These are phyloP conservation scores for Phaetusa simplex DNA, from an alignment of 2,113 vertebrate species.

Conservation along the genomic window DNA sequence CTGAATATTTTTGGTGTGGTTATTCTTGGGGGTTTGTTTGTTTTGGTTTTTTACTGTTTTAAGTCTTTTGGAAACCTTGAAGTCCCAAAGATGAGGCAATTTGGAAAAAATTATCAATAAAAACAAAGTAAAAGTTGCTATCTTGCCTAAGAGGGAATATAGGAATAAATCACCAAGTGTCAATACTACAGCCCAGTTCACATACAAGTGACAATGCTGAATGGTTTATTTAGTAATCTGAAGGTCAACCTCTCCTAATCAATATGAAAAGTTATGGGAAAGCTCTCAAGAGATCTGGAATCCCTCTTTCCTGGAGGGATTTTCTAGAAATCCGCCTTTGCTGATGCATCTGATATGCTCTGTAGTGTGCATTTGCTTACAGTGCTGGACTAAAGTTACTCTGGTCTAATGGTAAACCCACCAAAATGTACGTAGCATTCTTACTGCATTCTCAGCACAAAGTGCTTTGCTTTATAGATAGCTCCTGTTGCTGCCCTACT, in stretches of 20 bases:
- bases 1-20: not conserved
- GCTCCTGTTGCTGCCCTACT: not conserved
- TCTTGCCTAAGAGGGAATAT: not conserved
- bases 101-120: not conserved
- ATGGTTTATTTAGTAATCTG: not conserved
- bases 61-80: not conserved
- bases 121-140: not conserved
- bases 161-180: not conserved
- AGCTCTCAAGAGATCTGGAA: not conserved
- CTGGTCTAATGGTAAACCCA: not conserved
- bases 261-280: not conserved
- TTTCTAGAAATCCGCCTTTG: not conserved
- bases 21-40: not conserved
- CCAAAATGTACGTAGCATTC: accelerated
- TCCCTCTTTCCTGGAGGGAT: not conserved
- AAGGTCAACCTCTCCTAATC: not conserved
- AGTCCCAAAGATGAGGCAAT: not conserved
- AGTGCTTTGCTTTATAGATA: not conserved
- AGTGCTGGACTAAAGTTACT: not conserved
- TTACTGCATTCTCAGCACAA: not conserved
- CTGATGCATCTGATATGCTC: not conserved
- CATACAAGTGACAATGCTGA: not conserved
- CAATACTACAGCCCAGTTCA: not conserved
- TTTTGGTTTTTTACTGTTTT: not conserved
- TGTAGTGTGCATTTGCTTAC: not conserved